phyloP scores from a whole-genome alignment of 2,113 vertebrate species.

The Anarhynchus alexandrinus region DNA sequence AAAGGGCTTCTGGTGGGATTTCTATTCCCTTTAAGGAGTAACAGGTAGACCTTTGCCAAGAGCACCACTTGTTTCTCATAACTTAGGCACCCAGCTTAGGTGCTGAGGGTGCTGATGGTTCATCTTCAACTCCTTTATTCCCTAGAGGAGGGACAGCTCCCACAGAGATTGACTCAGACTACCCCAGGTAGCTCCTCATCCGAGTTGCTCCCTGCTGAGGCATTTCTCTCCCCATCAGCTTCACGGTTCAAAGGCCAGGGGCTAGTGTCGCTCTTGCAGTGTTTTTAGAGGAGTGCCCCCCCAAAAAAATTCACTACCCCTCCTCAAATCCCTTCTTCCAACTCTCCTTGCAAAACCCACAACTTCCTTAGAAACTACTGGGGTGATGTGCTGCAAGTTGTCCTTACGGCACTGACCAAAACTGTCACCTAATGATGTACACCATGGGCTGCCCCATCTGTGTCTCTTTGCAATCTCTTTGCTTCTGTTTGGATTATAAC shows the following conservation, averaged over 20 bases:
- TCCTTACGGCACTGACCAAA: neutral
- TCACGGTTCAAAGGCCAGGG: neutral
- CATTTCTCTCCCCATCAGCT: neutral
- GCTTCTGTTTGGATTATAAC: neutral
- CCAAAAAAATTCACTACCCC: neutral
- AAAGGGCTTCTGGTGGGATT: neutral
- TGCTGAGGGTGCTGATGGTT: neutral
- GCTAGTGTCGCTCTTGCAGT: neutral
- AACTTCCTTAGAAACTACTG: neutral
- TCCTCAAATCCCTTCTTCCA: neutral
- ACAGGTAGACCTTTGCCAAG: neutral
- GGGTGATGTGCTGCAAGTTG: neutral
- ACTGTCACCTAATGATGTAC: neutral
- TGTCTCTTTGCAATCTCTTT: neutral
- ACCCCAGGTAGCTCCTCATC: neutral
- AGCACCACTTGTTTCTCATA: neutral
- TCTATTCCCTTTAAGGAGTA: neutral
- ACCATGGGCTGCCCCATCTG: neutral
- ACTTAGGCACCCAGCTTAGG: neutral
- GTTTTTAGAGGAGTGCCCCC: neutral
- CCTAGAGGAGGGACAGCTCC: neutral
- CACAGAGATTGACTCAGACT: neutral
- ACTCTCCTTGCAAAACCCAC: neutral
- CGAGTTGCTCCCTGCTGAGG: neutral
- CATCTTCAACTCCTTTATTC: neutral